Percentiles rank a stretch among this genome's conserved stretches.
Conservation (phyloP, 2,888 invertebrate genomes). For the Euplexia lucipara region DNA sequence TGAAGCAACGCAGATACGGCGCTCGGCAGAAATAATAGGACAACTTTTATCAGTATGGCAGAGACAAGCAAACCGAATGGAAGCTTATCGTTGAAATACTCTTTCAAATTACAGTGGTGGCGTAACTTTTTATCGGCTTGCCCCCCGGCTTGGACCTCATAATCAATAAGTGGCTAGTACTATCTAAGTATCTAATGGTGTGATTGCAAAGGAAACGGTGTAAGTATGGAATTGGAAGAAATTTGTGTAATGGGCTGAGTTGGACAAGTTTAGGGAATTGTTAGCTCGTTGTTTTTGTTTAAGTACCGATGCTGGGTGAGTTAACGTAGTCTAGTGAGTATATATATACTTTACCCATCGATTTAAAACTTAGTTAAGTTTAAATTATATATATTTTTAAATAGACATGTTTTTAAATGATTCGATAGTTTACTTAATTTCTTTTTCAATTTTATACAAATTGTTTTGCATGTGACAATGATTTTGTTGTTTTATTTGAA, state of each 20-base stretch:
- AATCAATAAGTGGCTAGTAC: constrained; percentile 77
- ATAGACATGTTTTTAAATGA: too few species aligned
- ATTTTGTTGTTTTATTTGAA: too few species aligned
- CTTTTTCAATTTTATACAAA: too few species aligned
- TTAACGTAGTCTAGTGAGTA: neutral
- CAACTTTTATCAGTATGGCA: constrained; percentile 81
- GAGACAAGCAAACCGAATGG: constrained; percentile 76
- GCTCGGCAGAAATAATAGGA: constrained; percentile 81
- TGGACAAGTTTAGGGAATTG: constrained; percentile 7
- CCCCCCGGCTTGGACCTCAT: constrained; percentile 73
- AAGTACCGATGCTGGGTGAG: neutral
- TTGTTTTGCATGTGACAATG: too few species aligned
- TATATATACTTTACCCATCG: too few species aligned
- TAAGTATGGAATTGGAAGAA: constrained; percentile 47
- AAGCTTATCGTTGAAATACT: constrained; percentile 79
- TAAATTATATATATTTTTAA: too few species aligned
- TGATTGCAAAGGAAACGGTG: constrained; percentile 39
- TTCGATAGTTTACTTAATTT: too few species aligned
- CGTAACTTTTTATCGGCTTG: constrained; percentile 83
- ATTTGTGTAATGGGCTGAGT: constrained; percentile 22
- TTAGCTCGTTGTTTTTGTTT: neutral
- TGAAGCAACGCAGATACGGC: constrained; percentile 63
- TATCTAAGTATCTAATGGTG: constrained; percentile 53
- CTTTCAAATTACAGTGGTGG: constrained; percentile 79
- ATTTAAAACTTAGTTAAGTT: too few species aligned